A percentile compares a stretch with the other conserved stretches of the same genome.
These are phyloP conservation scores for Hesperophylax magnus DNA, from an alignment of 1,140 invertebrate species.

Conservation along the genomic window DNA sequence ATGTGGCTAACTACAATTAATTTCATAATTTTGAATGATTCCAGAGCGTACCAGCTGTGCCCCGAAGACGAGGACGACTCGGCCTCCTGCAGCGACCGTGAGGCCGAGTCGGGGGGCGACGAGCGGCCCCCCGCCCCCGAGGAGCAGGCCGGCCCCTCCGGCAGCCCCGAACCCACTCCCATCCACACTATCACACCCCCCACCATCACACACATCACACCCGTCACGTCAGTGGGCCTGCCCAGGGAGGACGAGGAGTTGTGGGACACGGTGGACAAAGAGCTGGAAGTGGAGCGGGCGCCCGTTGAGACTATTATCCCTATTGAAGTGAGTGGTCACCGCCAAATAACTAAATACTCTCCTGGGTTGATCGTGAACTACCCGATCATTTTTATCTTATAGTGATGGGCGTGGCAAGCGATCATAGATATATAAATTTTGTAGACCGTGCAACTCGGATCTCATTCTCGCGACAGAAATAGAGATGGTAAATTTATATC, in stretches of 20 bases:
- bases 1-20: too few relatives aligned
- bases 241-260: background rate
- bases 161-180: background rate
- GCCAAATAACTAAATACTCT: too few relatives aligned
- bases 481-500: too few relatives aligned
- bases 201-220: background rate
- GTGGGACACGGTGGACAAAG: background rate
- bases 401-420: too few relatives aligned
- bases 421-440: too few relatives aligned
- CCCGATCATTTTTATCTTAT: too few relatives aligned
- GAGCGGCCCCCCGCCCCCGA: constrained; percentile 35
- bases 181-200: too few relatives aligned
- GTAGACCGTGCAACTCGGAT: too few relatives aligned
- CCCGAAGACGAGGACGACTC: constrained; percentile 67
- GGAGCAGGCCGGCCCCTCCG: background rate
- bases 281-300: background rate
- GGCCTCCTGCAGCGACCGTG: constrained; percentile 54
- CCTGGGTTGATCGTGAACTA: too few relatives aligned
- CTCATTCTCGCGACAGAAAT: too few relatives aligned
- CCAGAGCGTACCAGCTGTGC: constrained; percentile 65
- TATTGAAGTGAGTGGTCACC: background rate
- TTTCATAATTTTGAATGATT: background rate
- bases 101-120: constrained; percentile 40
- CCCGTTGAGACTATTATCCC: background rate
- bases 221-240: background rate